Percentiles rank a stretch among this genome's conserved stretches.
Conservation (phyloP, 2,797 vertebrate species). For the Coranthus polyacanthus region DNA sequence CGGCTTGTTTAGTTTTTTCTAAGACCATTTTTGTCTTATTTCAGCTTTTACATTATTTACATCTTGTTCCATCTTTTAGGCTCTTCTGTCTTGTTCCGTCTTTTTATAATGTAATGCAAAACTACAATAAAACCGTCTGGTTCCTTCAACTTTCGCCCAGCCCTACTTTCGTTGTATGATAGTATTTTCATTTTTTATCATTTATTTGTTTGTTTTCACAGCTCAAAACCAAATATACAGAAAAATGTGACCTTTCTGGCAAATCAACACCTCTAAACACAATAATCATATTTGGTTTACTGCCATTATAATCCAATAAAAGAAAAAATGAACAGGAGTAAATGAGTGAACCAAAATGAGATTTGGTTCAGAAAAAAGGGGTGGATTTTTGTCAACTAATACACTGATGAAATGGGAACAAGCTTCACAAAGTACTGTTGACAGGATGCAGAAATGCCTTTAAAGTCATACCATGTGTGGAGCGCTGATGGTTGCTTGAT, state of each 20-base stretch:
- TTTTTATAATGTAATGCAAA: too few species aligned
- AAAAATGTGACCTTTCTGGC: neutral
- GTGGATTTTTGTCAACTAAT: neutral
- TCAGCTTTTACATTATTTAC: too few species aligned
- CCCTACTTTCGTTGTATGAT: neutral
- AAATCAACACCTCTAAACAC: neutral
- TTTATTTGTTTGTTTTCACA: neutral
- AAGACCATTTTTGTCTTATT: too few species aligned
- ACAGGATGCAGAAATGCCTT: slow-evolving; percentile 27
- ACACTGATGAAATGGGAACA: slow-evolving; percentile 10
- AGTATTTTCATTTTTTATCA: neutral
- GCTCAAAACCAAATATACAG: neutral
- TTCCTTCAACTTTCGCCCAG: too few species aligned
- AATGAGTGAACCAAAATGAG: neutral
- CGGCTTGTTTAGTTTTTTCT: too few species aligned
- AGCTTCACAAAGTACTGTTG: neutral
- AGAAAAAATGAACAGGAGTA: neutral
- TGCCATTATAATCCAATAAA: neutral
- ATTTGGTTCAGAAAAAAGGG: neutral
- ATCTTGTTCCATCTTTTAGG: too few species aligned
- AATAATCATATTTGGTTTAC: neutral
- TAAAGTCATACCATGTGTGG: slow-evolving; percentile 95
- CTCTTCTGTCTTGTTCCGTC: too few species aligned
- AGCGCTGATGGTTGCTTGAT: slow-evolving; percentile 99
- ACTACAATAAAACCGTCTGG: too few species aligned